Conservation (phyloP, 2,888 invertebrate species). For the Galerucella calmariensis region DNA sequence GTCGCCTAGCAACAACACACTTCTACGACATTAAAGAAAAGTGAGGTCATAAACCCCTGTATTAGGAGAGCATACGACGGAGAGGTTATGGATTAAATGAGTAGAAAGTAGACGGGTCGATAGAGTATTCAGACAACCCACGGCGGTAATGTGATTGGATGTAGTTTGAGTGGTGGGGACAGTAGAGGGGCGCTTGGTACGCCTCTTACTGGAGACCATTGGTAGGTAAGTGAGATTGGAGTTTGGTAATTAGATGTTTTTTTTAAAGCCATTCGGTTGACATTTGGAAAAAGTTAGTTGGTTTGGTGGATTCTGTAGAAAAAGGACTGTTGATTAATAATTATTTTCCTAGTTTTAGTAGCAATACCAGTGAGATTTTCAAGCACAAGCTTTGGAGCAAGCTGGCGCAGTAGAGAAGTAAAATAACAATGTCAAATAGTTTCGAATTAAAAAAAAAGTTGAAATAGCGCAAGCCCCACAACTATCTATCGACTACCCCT, state of each 20-base stretch:
- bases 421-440: too few relatives aligned
- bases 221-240: slow-evolving; percentile 20
- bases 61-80: slow-evolving; percentile 36
- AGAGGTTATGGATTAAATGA: slow-evolving; percentile 30
- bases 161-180: slow-evolving; percentile 12
- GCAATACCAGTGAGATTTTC: too few relatives aligned
- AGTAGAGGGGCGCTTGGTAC: slow-evolving; percentile 1
- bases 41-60: slow-evolving; percentile 45
- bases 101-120: slow-evolving; percentile 21
- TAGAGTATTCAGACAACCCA: background rate
- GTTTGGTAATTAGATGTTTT: background rate
- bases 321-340: background rate
- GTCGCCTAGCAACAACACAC: slow-evolving; percentile 46
- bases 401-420: too few relatives aligned
- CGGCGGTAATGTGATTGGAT: slow-evolving; percentile 16
- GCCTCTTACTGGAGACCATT: slow-evolving; percentile 30
- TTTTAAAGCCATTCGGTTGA: background rate
- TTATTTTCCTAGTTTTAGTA: background rate
- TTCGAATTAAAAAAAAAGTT: too few relatives aligned
- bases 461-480: too few relatives aligned
- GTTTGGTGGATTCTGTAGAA: background rate
- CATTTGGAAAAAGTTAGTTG: background rate
- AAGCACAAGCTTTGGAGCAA: too few relatives aligned
- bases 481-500: too few relatives aligned
- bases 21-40: slow-evolving; percentile 38